Conservation (phyloP, 2,113 vertebrate genomes). For the Pampusana beccarii region DNA sequence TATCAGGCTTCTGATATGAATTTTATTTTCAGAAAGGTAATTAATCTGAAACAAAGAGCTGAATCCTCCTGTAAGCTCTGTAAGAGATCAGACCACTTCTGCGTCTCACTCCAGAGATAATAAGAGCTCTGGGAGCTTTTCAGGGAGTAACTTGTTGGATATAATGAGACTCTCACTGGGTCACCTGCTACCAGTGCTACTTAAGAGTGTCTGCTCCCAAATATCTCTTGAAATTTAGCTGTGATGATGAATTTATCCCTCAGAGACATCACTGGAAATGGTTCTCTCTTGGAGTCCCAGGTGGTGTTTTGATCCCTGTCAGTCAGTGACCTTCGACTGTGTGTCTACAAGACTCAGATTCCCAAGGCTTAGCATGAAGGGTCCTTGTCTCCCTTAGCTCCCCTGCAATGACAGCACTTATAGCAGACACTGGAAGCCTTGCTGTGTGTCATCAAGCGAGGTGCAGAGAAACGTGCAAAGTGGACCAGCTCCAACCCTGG, state of each 20-base stretch:
- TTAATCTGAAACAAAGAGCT: slow-evolving; percentile 35
- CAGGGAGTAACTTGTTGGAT: slow-evolving; percentile 16
- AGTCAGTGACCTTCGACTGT: background rate
- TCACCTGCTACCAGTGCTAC: background rate
- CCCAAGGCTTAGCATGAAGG: background rate
- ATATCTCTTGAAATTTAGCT: slow-evolving; percentile 11
- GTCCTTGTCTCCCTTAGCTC: background rate
- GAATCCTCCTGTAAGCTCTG: slow-evolving; percentile 22
- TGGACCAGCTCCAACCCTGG: rapidly evolving
- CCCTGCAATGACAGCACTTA: background rate
- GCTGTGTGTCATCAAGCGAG: background rate
- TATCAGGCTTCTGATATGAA: background rate
- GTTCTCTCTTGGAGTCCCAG: background rate
- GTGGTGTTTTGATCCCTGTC: rapidly evolving
- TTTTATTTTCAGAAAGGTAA: slow-evolving; percentile 41
- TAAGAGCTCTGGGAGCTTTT: slow-evolving; percentile 47
- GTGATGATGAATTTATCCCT: background rate
- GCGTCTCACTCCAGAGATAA: background rate
- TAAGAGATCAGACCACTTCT: slow-evolving; percentile 18
- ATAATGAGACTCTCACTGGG: slow-evolving; percentile 16
- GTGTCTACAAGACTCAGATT: rapidly evolving
- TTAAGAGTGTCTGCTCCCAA: background rate
- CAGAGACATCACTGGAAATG: background rate
- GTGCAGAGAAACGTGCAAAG: background rate
- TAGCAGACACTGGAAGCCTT: background rate